phyloP scores from a whole-genome alignment of 92 coral and sea anemone genomes.

The Bergia sp. region DNA sequence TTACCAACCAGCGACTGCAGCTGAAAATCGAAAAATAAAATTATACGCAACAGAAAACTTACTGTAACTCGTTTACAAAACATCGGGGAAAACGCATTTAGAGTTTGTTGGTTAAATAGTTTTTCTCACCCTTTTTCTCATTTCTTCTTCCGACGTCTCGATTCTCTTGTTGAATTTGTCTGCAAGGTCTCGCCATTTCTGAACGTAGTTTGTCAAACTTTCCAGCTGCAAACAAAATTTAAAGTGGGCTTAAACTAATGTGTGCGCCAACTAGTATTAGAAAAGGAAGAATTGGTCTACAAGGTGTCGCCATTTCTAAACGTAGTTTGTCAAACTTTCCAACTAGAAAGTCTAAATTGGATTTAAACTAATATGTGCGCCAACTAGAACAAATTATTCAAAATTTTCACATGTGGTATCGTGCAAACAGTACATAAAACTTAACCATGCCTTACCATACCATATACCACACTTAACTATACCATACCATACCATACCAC shows the following conservation, averaged over 20 bases:
- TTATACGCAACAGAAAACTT: neutral
- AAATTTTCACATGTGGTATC: neutral
- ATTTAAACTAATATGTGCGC: neutral
- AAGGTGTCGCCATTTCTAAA: conserved; percentile 86
- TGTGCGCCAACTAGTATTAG: neutral
- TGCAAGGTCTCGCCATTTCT: conserved; percentile 87
- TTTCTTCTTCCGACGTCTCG: conserved; percentile 68
- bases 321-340: conserved; percentile 79
- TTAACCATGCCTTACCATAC: too few species aligned
- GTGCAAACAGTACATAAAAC: too few species aligned
- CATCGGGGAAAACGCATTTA: neutral
- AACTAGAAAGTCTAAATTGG: conserved; percentile 50
- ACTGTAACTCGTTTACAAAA: neutral
- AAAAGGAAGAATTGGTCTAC: conserved; percentile 50
- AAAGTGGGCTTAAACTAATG: neutral
- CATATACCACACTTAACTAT: too few species aligned
- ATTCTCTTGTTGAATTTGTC: conserved; percentile 82
- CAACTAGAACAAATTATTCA: neutral
- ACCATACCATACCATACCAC: too few species aligned
- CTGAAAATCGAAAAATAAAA: conserved; percentile 34
- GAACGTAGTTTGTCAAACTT: conserved; percentile 80
- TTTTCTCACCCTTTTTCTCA: conserved; percentile 61
- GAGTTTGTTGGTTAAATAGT: neutral
- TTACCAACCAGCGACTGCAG: conserved; percentile 72
- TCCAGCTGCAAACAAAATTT: conserved; percentile 66